Base-by-base conservation (phyloP, 2,113 vertebrate species). In the Equus quagga region DNA sequence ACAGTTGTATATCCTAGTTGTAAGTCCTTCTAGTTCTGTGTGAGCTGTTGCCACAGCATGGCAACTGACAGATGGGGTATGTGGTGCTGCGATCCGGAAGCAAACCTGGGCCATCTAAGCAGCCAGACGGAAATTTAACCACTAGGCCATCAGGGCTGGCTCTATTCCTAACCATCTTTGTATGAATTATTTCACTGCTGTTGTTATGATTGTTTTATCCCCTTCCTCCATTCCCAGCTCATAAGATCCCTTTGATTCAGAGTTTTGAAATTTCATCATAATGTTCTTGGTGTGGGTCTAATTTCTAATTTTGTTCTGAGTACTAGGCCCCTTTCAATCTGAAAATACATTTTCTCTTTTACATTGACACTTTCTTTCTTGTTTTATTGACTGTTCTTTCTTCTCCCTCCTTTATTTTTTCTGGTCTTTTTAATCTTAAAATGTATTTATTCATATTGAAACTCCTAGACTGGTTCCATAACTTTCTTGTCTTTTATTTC, bases 391-490 rank as follows among this genome's bases (percentile, higher is more conserved):
- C 10, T 46, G 26, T 64, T 64, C 18, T 51, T 62, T 62, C 23
- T 65, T 49, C 6, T 97, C 56, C 62, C 14, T 95, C 70, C 64
- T 89, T 28, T n/a, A 5, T 89, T 91, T 65, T 93, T 91, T 31
- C 5, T 54, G 13, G 49, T 54, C 6, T 93, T 31, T 36, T 14
- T 36, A 41, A 46, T 14, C 18, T 65, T 65, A 3, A 67, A 83
- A 18, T 58, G 11, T 54, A 36, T 54, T 62, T 82, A 33, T 89
- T 73, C 4, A 46, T 31, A 41, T 56, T 14, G n/a, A 70, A 23
- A 3, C 28, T 54, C 26, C 60, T 58, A 33, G 36, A 49, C 17
- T 36, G 21, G 5, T 76, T 36, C 51, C 19, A 2, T 51, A 89
- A 60, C 60, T 46, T 46, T 56, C 12, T 75, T 41, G 44, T 36